phyloP scores from a whole-genome alignment of 2,888 invertebrate genomes.

The Dryocosmus kuriphilus region DNA sequence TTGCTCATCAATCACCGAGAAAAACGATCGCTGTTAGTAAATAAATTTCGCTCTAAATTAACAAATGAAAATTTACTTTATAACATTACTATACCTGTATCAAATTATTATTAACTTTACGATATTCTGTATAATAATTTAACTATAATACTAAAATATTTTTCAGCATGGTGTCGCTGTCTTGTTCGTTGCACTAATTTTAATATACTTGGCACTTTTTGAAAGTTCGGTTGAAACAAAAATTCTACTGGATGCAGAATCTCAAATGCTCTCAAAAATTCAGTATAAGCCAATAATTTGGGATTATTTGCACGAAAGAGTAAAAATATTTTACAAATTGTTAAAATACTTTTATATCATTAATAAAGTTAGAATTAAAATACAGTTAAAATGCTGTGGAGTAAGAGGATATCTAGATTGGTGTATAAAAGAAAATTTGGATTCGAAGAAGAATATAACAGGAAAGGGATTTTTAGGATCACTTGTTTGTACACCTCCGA shows the following conservation, averaged over 20 bases:
- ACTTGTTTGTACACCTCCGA: not conserved
- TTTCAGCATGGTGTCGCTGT: not conserved
- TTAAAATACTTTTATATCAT: not conserved
- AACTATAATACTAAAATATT: not conserved
- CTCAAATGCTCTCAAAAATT: not conserved
- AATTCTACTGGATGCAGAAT: not conserved
- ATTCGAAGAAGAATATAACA: not conserved
- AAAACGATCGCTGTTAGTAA: not conserved
- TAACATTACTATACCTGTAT: not conserved
- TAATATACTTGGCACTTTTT: not conserved
- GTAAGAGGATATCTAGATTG: not conserved
- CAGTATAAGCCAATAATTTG: not conserved
- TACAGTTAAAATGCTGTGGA: constrained; percentile 9
- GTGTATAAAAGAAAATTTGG: not conserved
- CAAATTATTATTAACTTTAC: not conserved
- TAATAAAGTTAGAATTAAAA: not conserved
- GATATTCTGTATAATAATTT: not conserved
- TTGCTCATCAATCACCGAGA: not conserved
- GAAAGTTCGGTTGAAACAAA: not conserved
- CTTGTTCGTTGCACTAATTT: not conserved
- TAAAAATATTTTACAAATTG: not conserved
- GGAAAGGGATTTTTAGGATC: not conserved
- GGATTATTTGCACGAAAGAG: constrained; percentile 9
- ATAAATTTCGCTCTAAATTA: not conserved
- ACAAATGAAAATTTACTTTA: not conserved